Percentiles rank a stretch among this genome's conserved stretches.
These are phyloP conservation scores for Chloroclystis v-ata DNA, from an alignment of 2,888 invertebrate species.

Conservation along the genomic window DNA sequence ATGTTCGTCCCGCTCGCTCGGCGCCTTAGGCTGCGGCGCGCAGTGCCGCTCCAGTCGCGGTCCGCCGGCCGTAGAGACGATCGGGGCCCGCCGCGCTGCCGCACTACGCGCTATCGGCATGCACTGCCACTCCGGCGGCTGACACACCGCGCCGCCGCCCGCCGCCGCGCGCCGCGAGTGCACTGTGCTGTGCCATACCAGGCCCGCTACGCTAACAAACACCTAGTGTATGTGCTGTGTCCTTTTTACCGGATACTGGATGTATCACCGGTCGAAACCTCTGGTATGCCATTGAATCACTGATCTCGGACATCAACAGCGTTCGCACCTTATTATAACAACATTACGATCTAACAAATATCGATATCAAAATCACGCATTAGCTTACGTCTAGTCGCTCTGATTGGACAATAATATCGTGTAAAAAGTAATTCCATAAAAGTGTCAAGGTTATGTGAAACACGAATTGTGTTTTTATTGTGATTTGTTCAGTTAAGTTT, in stretches of 20 bases:
- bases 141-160: conserved; percentile 22
- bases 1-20: conserved; percentile 72
- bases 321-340: conserved; percentile 52
- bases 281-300: conserved; percentile 60
- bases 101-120: conserved; percentile 62
- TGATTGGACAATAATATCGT: conserved; percentile 34
- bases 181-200: conserved; percentile 60
- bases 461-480: conserved; percentile 39
- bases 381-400: conserved; percentile 47
- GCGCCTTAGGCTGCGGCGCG: conserved; percentile 71
- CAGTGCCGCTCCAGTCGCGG: conserved; percentile 75
- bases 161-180: conserved; percentile 37
- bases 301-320: conserved; percentile 35
- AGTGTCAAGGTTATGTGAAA: conserved; percentile 46
- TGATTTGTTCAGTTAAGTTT: conserved; percentile 23
- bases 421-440: conserved; percentile 45
- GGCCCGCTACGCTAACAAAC: no score
- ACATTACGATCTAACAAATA: conserved; percentile 68
- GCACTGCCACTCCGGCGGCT: conserved; percentile 45
- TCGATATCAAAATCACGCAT: conserved; percentile 69
- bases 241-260: conserved; percentile 32
- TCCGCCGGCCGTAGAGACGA: conserved; percentile 77
- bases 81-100: conserved; percentile 64
- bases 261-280: conserved; percentile 33
- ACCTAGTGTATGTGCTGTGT: conserved; percentile 51